Base-by-base conservation (phyloP, 2,797 vertebrate genomes). In the Alauda arvensis region DNA sequence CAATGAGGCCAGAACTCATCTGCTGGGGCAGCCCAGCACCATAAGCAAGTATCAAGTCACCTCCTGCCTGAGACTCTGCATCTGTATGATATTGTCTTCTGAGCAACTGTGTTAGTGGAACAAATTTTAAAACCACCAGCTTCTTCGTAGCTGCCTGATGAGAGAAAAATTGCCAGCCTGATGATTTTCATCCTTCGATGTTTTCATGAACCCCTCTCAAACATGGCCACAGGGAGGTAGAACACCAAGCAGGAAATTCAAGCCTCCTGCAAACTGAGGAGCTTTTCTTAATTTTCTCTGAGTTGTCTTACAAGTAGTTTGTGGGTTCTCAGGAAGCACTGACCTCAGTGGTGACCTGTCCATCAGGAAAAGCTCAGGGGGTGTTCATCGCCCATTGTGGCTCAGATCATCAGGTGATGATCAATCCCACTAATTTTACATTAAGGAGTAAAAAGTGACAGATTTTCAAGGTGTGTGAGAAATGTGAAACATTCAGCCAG, bases 381-480 rank as follows among this genome's bases (percentile, higher is more conserved):
- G 9, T 43, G 12, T 25, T 78, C 1, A 2, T 57, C 29, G 48
- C 16, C 18, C 20, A 0, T 5, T 12, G n/a, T 34, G n/a, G 9
- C 48, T 88, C 26, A 49, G 34, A 4, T 70, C 26, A 29, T 10
- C 0, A 3, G 16, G n/a, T 21, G 37, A 33, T 20, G 25, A 77
- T 60, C 60, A 52, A 10, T 46, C 21, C 24, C 8, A 4, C 21
- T 60, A 3, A 40, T 74, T 67, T 67, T n/a, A 31, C 3, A 0
- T 6, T 21, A 37, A 37, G 7, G 20, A 10, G 16, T 66, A 17
- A 53, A 76, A 84, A 8, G 39, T 49, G 63, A 14, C 5, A 21
- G n/a, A 10, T 56, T 57, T 91, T 53, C 53, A 52, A 53, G 37
- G 24, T 3, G 2, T 24, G 11, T n/a, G 71, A 71, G 31, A 75